Evolutionary conservation across 2,888 invertebrate genomes (phyloP), one percentile per base, ranked within the genome.

Genomic region (Allophyes oxyacanthae): DNA sequence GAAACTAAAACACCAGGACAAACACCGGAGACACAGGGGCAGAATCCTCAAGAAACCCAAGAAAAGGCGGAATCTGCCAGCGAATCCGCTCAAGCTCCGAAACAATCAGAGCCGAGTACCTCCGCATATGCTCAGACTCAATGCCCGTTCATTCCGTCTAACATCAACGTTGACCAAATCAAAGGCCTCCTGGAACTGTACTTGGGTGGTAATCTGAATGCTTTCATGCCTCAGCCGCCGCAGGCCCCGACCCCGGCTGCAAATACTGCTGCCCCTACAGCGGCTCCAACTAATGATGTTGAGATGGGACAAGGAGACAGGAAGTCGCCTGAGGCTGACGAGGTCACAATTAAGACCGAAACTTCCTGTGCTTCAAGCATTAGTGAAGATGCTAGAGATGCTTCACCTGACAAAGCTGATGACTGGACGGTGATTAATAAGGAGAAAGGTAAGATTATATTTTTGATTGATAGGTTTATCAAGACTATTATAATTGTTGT

Each of bases 351-450:
- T 7, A 73, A 70, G 32, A 66, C 77, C 6, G 78, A 68, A 7
- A 55, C 53, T 7, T 77, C 83, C 10, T 61, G 77, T 4, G 37
- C 57, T n/a, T 72, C 68, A 10, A 72, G 56, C 30, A 51, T 63
- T 2, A 50, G 44, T 48, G 55, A 55, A 33, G 46, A 67, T 8
- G 69, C 73, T 48, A 85, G 83, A 42, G 88, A 88, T 50, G 74
- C 76, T 5, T 84, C 87, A 1, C 78, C 83, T 1, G 90, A 91
- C 14, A 90, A 85, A 66, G 80, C 61, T 53, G 91, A 91, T 57
- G 92, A 81, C 13, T 90, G 91, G 88, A 92, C 92, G 8, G 72
- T 92, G 67, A 91, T 93, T 57, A 90, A 89, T 45, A 86, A 87
- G 33, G 90, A 90, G 7, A 90, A 86, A 82, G 91, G 91, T 91